A percentile compares a stretch with the other conserved stretches of the same genome.
Conservation (phyloP, 2,113 vertebrate genomes). For the Gadus chalcogrammus region DNA sequence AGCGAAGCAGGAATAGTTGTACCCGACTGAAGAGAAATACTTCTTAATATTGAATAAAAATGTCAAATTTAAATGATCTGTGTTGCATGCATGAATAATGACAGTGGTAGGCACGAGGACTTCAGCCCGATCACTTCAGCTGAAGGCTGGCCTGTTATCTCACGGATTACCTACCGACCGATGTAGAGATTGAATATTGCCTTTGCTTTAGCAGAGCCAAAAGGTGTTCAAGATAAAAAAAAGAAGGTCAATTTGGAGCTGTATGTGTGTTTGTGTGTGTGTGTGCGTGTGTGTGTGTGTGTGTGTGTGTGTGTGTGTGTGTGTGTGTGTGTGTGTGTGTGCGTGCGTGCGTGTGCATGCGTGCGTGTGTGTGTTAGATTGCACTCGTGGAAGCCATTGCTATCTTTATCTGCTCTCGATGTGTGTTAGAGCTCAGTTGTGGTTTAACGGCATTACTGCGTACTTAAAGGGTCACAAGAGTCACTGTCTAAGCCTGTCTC, state of each 20-base stretch:
- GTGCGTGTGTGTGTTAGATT: neutral
- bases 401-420: slow-evolving; percentile 55
- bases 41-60: no score
- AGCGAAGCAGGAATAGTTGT: no score
- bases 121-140: no score
- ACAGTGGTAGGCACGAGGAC: no score
- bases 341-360: slow-evolving; percentile 13
- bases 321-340: slow-evolving; percentile 9
- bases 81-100: no score
- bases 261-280: slow-evolving; percentile 11
- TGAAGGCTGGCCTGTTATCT: no score
- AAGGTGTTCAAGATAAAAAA: neutral
- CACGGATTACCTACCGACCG: no score
- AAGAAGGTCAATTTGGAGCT: neutral
- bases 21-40: no score
- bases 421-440: slow-evolving; percentile 60
- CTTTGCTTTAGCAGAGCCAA: no score
- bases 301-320: slow-evolving; percentile 9
- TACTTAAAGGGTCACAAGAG: slow-evolving; percentile 59
- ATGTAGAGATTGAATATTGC: no score
- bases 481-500: slow-evolving; percentile 60
- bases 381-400: slow-evolving; percentile 18
- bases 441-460: slow-evolving; percentile 67
- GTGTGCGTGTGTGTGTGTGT: slow-evolving; percentile 19
- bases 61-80: no score